Evolutionary conservation across 2,888 invertebrate species (phyloP).

Genomic region (Phorcus lineatus): DNA sequence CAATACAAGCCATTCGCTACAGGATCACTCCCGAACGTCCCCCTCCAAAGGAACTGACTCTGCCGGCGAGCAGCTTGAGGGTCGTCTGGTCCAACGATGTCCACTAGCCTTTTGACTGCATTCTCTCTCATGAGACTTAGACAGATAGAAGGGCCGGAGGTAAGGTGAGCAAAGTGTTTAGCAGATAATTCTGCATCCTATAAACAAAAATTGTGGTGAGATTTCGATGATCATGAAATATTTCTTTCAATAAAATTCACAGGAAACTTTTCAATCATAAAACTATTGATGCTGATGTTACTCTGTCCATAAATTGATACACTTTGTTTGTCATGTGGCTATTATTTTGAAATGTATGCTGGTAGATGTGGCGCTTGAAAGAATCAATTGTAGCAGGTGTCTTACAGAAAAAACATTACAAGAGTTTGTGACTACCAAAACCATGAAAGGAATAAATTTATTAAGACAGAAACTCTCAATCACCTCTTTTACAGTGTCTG

Average conservation of each 20-base stretch:
- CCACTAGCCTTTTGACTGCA: constrained; percentile 66
- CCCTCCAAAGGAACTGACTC: constrained; percentile 68
- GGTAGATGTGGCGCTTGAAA: neutral
- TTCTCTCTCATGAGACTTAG: constrained; percentile 69
- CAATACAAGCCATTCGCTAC: constrained; percentile 69
- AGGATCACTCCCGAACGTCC: constrained; percentile 66
- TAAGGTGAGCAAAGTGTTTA: constrained; percentile 58
- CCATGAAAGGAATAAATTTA: too few relatives aligned
- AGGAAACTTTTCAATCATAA: too few relatives aligned
- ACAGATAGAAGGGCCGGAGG: constrained; percentile 58
- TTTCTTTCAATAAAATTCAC: too few relatives aligned
- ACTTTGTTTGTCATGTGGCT: too few relatives aligned
- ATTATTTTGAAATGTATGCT: neutral
- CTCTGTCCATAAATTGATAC: too few relatives aligned
- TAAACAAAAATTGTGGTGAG: neutral
- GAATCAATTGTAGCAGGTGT: constrained; percentile 4
- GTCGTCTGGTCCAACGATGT: constrained; percentile 69
- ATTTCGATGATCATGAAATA: too few relatives aligned
- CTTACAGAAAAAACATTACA: too few relatives aligned
- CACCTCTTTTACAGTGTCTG: constrained; percentile 47
- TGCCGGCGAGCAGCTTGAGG: constrained; percentile 62
- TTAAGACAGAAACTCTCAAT: neutral
- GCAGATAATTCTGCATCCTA: constrained; percentile 38
- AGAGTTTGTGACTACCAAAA: too few relatives aligned
- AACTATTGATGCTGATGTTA: too few relatives aligned